Conservation (phyloP, 2,113 vertebrate genomes). For the Dipodomys stephensi region DNA sequence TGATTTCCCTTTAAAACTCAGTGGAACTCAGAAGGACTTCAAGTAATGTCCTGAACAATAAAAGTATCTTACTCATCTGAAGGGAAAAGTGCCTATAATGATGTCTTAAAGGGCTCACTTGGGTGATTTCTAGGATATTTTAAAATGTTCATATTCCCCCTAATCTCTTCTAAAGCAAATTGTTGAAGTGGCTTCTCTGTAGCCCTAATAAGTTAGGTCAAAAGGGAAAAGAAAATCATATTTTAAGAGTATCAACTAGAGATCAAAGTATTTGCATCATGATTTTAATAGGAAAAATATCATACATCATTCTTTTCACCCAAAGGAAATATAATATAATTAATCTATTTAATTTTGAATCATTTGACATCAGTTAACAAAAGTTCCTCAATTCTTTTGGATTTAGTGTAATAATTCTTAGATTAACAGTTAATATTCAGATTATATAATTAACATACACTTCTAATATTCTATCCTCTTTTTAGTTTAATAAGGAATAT, state of each 20-base stretch:
- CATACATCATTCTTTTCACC: neutral
- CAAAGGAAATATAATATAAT: neutral
- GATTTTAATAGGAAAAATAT: slow-evolving; percentile 14
- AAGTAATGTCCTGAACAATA: neutral
- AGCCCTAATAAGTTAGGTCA: neutral
- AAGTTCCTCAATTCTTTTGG: neutral
- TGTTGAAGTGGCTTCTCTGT: neutral
- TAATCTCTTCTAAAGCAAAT: neutral
- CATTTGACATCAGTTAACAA: neutral
- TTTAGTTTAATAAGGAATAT: neutral
- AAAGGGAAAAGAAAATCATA: neutral
- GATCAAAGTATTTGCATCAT: neutral
- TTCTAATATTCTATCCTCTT: neutral
- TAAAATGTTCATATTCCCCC: neutral
- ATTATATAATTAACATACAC: neutral
- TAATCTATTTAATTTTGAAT: neutral
- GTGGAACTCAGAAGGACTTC: neutral
- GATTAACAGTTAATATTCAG: slow-evolving; percentile 4
- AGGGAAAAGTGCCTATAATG: neutral
- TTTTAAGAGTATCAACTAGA: neutral
- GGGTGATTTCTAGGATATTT: neutral
- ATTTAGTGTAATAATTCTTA: slow-evolving; percentile 29
- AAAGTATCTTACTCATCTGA: neutral
- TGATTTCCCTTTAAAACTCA: neutral
- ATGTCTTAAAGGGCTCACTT: neutral